Evolutionary conservation across 2,113 vertebrate genomes (phyloP).

Genomic region (Fregetta grallaria): DNA sequence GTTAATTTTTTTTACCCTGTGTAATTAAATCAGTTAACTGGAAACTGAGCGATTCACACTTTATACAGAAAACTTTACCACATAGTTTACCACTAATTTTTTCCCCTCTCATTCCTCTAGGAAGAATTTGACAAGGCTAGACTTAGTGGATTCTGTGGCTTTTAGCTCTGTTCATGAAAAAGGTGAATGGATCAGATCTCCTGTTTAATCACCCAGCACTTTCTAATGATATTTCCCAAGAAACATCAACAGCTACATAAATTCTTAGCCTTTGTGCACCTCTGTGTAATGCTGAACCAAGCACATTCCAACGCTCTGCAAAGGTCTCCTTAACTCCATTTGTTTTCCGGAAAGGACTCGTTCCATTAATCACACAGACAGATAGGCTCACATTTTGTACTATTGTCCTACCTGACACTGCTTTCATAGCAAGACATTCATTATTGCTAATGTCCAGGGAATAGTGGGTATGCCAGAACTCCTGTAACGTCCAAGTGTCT

Average conservation of each 20-base stretch:
- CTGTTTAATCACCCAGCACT: background rate
- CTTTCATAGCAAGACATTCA: background rate
- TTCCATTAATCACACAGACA: background rate
- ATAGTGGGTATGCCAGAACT: background rate
- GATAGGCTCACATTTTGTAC: background rate
- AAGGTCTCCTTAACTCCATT: background rate
- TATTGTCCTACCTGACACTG: background rate
- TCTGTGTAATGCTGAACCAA: background rate
- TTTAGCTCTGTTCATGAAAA: background rate
- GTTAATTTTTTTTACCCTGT: background rate
- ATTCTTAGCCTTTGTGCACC: background rate
- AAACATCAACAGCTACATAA: background rate
- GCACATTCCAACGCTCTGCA: background rate
- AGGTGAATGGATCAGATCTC: background rate
- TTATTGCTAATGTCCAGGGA: background rate
- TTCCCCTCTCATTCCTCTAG: background rate
- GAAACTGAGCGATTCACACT: background rate
- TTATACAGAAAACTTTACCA: background rate
- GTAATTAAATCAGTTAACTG: background rate
- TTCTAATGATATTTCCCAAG: background rate
- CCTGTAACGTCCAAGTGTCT: background rate
- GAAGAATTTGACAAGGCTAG: background rate
- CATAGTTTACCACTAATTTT: background rate
- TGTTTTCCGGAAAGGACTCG: background rate
- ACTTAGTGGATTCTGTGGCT: background rate